These are phyloP conservation scores for Ctenodactylus gundi DNA, from an alignment of 2,113 vertebrate genomes.

Conservation along the genomic window DNA sequence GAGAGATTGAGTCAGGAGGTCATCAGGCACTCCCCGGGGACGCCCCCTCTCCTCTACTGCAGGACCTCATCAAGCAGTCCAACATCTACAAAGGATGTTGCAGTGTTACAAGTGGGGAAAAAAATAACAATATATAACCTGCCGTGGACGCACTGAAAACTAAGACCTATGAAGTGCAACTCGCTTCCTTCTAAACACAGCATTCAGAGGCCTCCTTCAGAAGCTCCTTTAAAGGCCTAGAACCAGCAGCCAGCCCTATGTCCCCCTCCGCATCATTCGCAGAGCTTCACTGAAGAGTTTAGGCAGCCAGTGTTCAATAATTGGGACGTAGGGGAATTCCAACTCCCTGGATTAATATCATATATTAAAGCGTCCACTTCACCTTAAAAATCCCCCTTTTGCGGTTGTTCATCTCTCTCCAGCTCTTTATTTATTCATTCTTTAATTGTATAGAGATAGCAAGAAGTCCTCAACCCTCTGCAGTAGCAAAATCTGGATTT, in stretches of 20 bases:
- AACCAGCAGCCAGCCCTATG: not conserved
- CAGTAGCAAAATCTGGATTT: constrained; percentile 84
- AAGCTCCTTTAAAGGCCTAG: not conserved
- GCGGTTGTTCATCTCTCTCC: not conserved
- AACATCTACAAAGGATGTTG: not conserved
- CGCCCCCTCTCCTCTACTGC: not conserved
- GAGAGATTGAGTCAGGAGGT: not conserved
- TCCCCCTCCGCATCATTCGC: not conserved
- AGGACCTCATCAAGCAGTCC: not conserved
- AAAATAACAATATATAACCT: not conserved
- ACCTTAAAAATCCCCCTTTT: constrained; percentile 29
- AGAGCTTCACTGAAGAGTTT: not conserved
- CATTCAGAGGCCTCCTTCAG: not conserved
- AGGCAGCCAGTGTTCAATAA: constrained; percentile 39
- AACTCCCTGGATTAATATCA: constrained; percentile 62
- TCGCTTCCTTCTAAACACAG: not conserved
- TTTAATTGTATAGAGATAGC: constrained; percentile 71
- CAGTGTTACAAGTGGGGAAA: not conserved
- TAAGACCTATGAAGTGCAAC: not conserved
- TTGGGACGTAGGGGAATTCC: constrained; percentile 58
- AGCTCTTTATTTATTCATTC: constrained; percentile 28
- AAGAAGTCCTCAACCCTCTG: constrained; percentile 77
- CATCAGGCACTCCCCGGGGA: not conserved
- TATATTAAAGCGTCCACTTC: constrained; percentile 64
- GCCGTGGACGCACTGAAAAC: not conserved